Evolutionary conservation across 2,113 vertebrate genomes (phyloP).

Genomic region (Myrmecobius fasciatus): DNA sequence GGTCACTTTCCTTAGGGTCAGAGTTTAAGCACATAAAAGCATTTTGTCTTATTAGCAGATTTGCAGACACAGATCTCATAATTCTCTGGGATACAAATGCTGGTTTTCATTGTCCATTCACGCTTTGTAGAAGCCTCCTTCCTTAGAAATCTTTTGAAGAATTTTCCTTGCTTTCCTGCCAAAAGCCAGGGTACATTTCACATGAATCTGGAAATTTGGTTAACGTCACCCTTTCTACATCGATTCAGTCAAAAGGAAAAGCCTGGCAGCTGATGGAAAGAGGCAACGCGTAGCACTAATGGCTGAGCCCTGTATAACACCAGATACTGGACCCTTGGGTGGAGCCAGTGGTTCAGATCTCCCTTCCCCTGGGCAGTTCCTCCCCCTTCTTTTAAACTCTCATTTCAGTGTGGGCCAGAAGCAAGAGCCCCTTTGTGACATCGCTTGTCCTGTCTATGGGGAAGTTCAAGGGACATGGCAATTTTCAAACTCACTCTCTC

Average conservation of each 20-base stretch:
- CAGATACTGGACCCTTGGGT: not conserved
- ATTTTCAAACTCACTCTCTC: constrained; percentile 69
- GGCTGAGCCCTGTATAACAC: not conserved
- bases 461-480: constrained; percentile 67
- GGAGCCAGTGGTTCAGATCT: not conserved
- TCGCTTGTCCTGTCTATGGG: constrained; percentile 52
- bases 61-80: constrained; percentile 50
- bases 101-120: constrained; percentile 23
- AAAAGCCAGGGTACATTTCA: constrained; percentile 47
- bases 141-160: constrained; percentile 48
- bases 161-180: constrained; percentile 40
- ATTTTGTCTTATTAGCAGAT: constrained; percentile 30
- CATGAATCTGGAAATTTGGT: constrained; percentile 38
- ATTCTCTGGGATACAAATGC: constrained; percentile 28
- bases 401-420: constrained; percentile 62
- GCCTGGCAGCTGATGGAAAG: constrained; percentile 41
- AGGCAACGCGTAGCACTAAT: too few relatives aligned
- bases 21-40: constrained; percentile 20
- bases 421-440: constrained; percentile 57
- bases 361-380: not conserved
- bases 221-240: constrained; percentile 47
- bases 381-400: too few relatives aligned
- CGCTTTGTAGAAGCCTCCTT: constrained; percentile 11
- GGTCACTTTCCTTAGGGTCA: not conserved
- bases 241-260: constrained; percentile 52